Evolutionary conservation across 2,888 invertebrate species (phyloP).

Genomic region (Tineola bisselliella): DNA sequence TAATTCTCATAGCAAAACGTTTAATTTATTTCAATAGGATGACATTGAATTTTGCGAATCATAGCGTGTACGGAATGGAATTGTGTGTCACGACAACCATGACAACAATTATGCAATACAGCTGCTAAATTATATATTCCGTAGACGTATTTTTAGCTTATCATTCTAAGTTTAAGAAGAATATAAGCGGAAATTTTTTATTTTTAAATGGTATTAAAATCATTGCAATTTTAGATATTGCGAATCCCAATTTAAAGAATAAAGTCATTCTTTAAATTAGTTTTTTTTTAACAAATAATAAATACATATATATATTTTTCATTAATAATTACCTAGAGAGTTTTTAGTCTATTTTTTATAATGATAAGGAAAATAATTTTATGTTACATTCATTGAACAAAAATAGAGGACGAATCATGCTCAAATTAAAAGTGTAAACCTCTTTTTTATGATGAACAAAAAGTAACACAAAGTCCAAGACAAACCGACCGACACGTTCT

Average conservation of each 20-base stretch:
- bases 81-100: conserved; percentile 4
- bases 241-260: too few relatives aligned
- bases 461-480: background rate
- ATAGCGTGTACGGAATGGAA: background rate
- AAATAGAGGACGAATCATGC: too few relatives aligned
- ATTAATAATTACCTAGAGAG: too few relatives aligned
- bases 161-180: background rate
- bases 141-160: background rate
- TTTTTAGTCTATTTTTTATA: too few relatives aligned
- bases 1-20: background rate
- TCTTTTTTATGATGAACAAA: background rate
- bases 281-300: too few relatives aligned
- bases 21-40: background rate
- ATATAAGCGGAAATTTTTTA: background rate
- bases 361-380: too few relatives aligned
- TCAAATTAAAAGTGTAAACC: background rate
- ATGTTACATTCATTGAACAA: too few relatives aligned
- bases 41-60: background rate
- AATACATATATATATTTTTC: too few relatives aligned
- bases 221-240: too few relatives aligned
- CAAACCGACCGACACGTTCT: too few relatives aligned
- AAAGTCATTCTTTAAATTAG: too few relatives aligned
- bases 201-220: too few relatives aligned
- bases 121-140: background rate
- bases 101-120: background rate